These are phyloP conservation scores for Pristionchus entomophagus DNA, from an alignment of 2,888 invertebrate genomes.

Conservation along the genomic window DNA sequence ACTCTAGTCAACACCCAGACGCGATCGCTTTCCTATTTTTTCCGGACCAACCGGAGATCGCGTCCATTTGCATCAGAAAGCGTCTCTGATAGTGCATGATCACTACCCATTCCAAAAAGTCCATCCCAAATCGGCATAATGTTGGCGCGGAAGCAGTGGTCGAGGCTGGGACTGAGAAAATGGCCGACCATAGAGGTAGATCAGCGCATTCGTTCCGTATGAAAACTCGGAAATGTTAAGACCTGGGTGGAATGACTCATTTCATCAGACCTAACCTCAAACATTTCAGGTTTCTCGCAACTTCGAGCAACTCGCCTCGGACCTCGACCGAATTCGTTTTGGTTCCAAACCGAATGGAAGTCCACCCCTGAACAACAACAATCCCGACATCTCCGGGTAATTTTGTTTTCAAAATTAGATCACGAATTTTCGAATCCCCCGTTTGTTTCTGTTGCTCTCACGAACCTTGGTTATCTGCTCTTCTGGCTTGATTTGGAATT, in stretches of 20 bases:
- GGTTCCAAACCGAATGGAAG: background rate
- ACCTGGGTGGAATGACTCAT: too few relatives aligned
- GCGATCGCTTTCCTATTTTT: background rate
- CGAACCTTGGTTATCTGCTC: background rate
- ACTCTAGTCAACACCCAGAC: too few relatives aligned
- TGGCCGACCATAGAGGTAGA: too few relatives aligned
- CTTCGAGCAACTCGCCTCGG: constrained; percentile 70
- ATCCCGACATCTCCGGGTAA: constrained; percentile 6
- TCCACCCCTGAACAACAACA: constrained; percentile 26
- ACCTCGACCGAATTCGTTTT: constrained; percentile 68
- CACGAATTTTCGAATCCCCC: background rate
- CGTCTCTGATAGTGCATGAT: too few relatives aligned
- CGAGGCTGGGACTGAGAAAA: too few relatives aligned
- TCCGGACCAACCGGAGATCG: background rate
- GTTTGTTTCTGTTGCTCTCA: background rate
- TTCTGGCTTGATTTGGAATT: background rate
- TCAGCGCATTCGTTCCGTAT: too few relatives aligned
- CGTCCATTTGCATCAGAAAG: background rate
- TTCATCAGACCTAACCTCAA: too few relatives aligned
- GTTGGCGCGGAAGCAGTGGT: too few relatives aligned
- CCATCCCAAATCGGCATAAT: too few relatives aligned
- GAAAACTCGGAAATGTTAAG: too few relatives aligned
- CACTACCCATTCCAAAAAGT: too few relatives aligned
- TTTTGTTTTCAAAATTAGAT: background rate
- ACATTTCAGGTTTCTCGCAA: constrained; percentile 68